A percentile compares a stretch with the other conserved stretches of the same genome.
Conservation (phyloP, 2,797 vertebrate species). For the Pseudomugil tenellus region DNA sequence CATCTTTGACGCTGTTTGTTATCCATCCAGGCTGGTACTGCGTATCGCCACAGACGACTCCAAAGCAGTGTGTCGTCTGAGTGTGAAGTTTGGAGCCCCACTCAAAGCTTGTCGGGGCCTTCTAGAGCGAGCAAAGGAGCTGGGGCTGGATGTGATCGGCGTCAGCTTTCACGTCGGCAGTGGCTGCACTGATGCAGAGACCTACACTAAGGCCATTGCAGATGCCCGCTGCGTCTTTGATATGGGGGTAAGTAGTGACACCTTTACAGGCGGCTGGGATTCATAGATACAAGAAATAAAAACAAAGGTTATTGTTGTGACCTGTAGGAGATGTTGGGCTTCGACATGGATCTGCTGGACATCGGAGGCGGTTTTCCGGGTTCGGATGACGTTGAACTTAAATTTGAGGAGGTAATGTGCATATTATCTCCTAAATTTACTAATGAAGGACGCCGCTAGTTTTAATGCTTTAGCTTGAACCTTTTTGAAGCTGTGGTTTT, state of each 20-base stretch:
- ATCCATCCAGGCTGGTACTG: constrained; percentile 87
- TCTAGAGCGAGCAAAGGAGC: constrained; percentile 90
- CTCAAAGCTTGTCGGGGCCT: constrained; percentile 92
- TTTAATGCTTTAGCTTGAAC: not conserved
- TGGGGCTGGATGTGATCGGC: constrained; percentile 91
- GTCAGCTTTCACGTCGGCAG: constrained; percentile 99
- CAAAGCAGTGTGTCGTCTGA: constrained; percentile 93
- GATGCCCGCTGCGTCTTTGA: constrained; percentile 97
- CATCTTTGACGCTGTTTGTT: not conserved
- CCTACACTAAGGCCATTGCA: constrained; percentile 90
- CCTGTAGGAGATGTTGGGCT: constrained; percentile 89
- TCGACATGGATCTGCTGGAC: constrained; percentile 92
- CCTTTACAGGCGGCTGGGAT: not conserved
- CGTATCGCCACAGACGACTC: constrained; percentile 97
- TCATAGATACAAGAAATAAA: not conserved
- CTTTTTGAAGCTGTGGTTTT: no score
- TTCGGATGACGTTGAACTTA: constrained; percentile 91
- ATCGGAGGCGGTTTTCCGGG: constrained; percentile 98
- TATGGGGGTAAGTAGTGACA: constrained; percentile 88
- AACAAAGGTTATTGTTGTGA: constrained; percentile 5
- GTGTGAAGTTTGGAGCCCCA: constrained; percentile 94
- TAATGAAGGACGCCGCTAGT: no score
- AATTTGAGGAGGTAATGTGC: constrained; percentile 93
- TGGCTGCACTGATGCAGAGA: constrained; percentile 91
- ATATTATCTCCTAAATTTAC: not conserved